These are phyloP conservation scores for Sebastes iracundus DNA, from an alignment of 2,797 vertebrate genomes.

Conservation along the genomic window DNA sequence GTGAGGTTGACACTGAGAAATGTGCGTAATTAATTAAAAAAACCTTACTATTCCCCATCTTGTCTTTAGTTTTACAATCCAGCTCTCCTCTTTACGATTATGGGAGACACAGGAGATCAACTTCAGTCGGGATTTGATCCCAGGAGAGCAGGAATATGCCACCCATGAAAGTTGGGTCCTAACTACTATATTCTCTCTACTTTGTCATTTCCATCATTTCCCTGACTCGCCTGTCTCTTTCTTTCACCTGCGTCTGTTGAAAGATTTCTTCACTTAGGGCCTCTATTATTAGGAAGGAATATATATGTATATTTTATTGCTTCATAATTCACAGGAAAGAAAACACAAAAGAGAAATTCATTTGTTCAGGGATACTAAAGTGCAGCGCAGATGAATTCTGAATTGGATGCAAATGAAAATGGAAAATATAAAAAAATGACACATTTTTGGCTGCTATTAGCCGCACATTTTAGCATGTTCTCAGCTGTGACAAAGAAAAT, in stretches of 20 bases:
- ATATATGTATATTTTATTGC: constrained; percentile 45
- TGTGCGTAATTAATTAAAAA: neutral
- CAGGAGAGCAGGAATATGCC: neutral
- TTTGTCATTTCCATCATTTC: constrained; percentile 17
- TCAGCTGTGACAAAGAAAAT: constrained; percentile 52
- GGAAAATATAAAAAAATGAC: constrained; percentile 56
- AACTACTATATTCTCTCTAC: constrained; percentile 1
- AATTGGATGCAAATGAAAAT: constrained; percentile 75
- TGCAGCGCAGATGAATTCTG: constrained; percentile 61
- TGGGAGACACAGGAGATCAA: neutral
- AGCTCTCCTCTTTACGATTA: neutral
- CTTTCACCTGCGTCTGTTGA: neutral
- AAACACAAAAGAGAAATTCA: constrained; percentile 57
- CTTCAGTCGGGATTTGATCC: constrained; percentile 7
- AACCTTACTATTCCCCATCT: neutral
- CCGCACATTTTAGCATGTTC: constrained; percentile 38
- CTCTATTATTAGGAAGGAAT: constrained; percentile 21
- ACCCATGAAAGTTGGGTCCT: neutral
- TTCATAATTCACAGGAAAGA: constrained; percentile 51
- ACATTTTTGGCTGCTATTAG: constrained; percentile 59
- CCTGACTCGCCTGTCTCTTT: neutral
- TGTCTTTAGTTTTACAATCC: neutral
- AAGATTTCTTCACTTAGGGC: constrained; percentile 26
- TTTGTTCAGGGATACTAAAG: constrained; percentile 49
- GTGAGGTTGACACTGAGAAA: neutral